Percentiles rank a stretch among this genome's conserved stretches.
phyloP scores from a whole-genome alignment of 1,140 invertebrate species.

The Orius insidiosus region DNA sequence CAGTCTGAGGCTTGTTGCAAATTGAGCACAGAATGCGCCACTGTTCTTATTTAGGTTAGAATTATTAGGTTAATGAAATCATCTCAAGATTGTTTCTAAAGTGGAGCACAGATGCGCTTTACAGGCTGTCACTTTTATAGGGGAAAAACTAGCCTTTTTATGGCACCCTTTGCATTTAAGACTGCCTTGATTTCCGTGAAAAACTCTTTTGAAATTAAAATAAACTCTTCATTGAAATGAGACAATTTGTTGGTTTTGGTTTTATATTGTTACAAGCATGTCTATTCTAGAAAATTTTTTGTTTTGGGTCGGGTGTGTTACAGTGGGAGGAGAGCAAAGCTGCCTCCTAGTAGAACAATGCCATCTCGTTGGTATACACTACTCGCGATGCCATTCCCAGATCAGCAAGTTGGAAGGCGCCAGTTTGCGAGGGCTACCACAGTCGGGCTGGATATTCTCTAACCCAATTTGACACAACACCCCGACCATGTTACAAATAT shows the following conservation, averaged over 20 bases:
- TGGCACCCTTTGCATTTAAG: too few relatives aligned
- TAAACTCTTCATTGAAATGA: too few relatives aligned
- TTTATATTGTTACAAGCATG: neutral
- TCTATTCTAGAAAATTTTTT: conserved; percentile 1
- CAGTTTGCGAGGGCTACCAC: conserved; percentile 59
- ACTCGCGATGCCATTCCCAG: conserved; percentile 74
- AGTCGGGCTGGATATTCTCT: conserved; percentile 68
- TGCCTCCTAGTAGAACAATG: conserved; percentile 30
- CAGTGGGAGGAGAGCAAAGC: conserved; percentile 22
- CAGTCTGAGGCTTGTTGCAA: too few relatives aligned
- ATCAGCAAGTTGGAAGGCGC: conserved; percentile 70
- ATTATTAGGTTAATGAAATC: too few relatives aligned
- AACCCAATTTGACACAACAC: conserved; percentile 30
- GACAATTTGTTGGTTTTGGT: neutral
- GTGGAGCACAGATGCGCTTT: too few relatives aligned
- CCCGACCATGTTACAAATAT: conserved; percentile 6
- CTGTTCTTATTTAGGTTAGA: too few relatives aligned
- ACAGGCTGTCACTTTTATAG: too few relatives aligned
- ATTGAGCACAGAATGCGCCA: too few relatives aligned
- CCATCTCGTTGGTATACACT: conserved; percentile 74
- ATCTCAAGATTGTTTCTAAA: too few relatives aligned
- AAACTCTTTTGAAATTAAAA: too few relatives aligned
- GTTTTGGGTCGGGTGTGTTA: conserved; percentile 15
- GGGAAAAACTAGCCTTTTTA: too few relatives aligned
- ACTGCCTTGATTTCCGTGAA: too few relatives aligned